These are phyloP conservation scores for Leucoraja erinaceus DNA, from an alignment of 2,113 vertebrate genomes.

Conservation along the genomic window DNA sequence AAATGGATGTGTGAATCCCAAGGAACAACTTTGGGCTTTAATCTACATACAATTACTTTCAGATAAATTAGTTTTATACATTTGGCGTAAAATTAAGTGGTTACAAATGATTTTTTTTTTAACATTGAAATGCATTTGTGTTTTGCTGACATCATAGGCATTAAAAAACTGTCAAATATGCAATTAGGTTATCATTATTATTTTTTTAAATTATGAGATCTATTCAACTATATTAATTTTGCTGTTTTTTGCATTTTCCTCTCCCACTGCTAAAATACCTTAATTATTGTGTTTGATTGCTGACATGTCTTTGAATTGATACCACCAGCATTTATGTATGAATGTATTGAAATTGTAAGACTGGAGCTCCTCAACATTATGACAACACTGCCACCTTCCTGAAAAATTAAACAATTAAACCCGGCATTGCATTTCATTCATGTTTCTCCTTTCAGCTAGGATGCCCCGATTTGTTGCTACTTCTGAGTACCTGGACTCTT, in stretches of 20 bases:
- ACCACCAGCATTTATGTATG: not conserved
- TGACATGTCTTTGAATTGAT: not conserved
- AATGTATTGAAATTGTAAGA: conserved; percentile 42
- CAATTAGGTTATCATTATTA: not conserved
- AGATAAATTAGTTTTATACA: not conserved
- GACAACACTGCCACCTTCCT: conserved; percentile 92
- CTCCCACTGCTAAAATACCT: not conserved
- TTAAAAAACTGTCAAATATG: not conserved
- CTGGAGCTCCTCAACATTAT: conserved; percentile 49
- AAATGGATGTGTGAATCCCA: not conserved
- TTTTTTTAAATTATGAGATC: not conserved
- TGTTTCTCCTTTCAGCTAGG: not conserved
- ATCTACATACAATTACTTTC: not conserved
- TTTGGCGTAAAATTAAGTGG: not conserved
- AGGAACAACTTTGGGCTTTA: not conserved
- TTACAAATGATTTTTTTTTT: not conserved
- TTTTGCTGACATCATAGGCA: not conserved
- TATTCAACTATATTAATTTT: not conserved
- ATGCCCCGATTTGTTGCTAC: not conserved
- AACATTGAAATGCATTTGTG: not conserved
- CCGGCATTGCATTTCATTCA: conserved; percentile 27
- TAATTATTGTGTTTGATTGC: not conserved
- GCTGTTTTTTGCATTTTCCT: not conserved
- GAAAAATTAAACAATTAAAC: conserved; percentile 53
- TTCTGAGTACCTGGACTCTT: not conserved